Evolutionary conservation across 2,113 vertebrate genomes (phyloP), one percentile per base, ranked within the genome.

Genomic region (Alces alces): DNA sequence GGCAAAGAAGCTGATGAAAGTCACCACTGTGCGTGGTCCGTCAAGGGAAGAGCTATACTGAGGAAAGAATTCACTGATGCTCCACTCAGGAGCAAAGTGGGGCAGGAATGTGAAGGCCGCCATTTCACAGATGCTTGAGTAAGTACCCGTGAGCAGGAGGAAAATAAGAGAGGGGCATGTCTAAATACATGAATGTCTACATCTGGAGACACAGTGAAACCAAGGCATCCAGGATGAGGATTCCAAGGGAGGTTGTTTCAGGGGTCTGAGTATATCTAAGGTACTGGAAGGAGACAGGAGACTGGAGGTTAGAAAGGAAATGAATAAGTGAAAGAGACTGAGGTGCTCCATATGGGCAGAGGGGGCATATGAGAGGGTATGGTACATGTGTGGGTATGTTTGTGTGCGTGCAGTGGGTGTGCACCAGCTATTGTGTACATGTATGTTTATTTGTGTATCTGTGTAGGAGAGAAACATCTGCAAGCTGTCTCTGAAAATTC

Each of bases 261-360:
- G 54, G 92, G 60, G 7, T 39, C 84, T 70, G 45, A 14, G 23
- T 27, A 2, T 16, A 5, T 45, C 1, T 19, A 36, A 52, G 21
- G 23, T 27, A 50, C 43, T 2, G 14, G 73, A n/a, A 33, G 54
- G 30, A 88, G 60, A 52, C 1, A 16, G 21, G 70, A 52, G 33
- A n/a, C 66, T 70, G 66, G n/a, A 70, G n/a, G 66, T 70, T 2
- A 50, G 47, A 45, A 33, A 50, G 45, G 9, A 14, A n/a, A 36
- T 11, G 21, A 86, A 14, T 43, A 19, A 21, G 5, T 7, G 33
- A 13, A 1, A 10, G 50, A 12, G 47, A 1, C 1, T 27, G 8
- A 78, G 16, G 7, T 5, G 7, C 7, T 36, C 47, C 30, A 0
- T 27, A 1, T 23, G 28, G n/a, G 13, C 33, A 86, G 55, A 61